phyloP scores from a whole-genome alignment of 2,888 invertebrate species.

The Zonitis immaculata region DNA sequence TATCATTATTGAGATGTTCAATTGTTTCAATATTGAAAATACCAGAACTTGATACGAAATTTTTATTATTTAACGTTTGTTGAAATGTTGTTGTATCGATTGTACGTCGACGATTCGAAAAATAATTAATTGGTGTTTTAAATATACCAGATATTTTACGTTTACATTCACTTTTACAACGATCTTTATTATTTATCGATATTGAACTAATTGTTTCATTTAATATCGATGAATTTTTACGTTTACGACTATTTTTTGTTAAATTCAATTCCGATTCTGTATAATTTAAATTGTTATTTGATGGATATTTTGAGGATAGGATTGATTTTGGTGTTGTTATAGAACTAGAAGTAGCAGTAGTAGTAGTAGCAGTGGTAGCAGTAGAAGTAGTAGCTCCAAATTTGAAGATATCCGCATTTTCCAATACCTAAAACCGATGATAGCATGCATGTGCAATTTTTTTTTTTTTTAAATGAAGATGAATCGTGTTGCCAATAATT shows the following conservation, averaged over 20 bases:
- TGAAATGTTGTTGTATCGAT: constrained; percentile 37
- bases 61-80: constrained; percentile 38
- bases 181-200: constrained; percentile 28
- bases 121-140: constrained; percentile 44
- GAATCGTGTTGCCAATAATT: not conserved
- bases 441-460: constrained; percentile 30
- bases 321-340: constrained; percentile 16
- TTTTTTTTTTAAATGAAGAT: not conserved
- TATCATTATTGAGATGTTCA: constrained; percentile 35
- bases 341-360: constrained; percentile 42
- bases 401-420: constrained; percentile 63
- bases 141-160: constrained; percentile 43
- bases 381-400: constrained; percentile 54
- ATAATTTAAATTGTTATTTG: not conserved
- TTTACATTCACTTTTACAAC: constrained; percentile 39
- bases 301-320: constrained; percentile 21
- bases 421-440: constrained; percentile 67
- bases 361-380: constrained; percentile 48
- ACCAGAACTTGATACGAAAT: constrained; percentile 43
- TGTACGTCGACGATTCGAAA: constrained; percentile 44
- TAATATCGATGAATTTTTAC: constrained; percentile 29
- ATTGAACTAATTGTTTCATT: constrained; percentile 24
- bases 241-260: constrained; percentile 30
- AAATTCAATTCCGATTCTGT: constrained; percentile 1
- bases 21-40: constrained; percentile 42